Conservation (phyloP, 2,113 vertebrate species). For the Callithrix jacchus region DNA sequence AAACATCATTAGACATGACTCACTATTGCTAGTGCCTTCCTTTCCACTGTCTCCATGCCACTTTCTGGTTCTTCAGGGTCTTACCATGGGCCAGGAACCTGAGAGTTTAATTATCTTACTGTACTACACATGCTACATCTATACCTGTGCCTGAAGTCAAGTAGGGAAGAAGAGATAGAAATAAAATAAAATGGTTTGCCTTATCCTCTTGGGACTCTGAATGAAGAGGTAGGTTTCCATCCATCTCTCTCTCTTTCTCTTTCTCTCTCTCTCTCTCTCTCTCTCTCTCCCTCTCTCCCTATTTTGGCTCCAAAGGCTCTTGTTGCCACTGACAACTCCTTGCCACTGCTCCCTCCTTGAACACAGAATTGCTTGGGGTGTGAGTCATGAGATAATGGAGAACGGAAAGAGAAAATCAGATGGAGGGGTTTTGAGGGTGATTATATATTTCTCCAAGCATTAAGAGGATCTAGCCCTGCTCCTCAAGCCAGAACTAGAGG, state of each 20-base stretch:
- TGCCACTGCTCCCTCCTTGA: neutral
- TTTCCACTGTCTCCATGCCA: no score
- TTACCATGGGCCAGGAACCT: neutral
- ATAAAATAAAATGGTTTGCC: neutral
- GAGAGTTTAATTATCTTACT: neutral
- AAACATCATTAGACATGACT: neutral
- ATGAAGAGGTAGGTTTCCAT: rapidly evolving
- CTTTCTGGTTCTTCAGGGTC: neutral
- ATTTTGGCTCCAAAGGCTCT: neutral
- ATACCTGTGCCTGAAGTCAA: neutral
- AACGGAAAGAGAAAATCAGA: neutral
- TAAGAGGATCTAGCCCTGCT: rapidly evolving
- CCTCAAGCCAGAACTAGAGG: neutral
- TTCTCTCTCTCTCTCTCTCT: no score
- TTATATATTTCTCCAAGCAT: neutral
- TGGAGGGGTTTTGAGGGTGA: rapidly evolving
- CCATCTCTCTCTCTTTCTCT: neutral
- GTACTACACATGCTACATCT: neutral
- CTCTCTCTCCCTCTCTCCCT: no score
- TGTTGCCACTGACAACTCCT: neutral
- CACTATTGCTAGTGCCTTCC: neutral
- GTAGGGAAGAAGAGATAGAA: neutral
- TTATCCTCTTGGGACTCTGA: neutral
- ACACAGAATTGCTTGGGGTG: neutral
- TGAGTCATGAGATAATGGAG: neutral